Base-by-base conservation (phyloP, 1,140 invertebrate species). In the Helicoverpa armigera region DNA sequence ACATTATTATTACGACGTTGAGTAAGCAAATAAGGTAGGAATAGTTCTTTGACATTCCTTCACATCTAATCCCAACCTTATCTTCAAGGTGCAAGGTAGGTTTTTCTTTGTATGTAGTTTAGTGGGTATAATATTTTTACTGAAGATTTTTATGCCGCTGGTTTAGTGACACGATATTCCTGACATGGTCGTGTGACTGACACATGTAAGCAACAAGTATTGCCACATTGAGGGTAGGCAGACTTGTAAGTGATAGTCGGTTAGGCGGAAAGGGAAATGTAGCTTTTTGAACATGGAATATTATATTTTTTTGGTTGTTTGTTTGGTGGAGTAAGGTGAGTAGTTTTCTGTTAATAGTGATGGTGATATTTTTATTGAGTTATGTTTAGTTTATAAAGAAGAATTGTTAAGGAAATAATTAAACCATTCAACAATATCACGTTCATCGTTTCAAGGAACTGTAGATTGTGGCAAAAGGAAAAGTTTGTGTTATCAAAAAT, bases 1-100 rank as follows among this genome's bases (percentile, higher is more conserved):
- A 81, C 76, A 84, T 82, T 80, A 84, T 81, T 81, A 53, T 79
- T 80, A 84, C 60, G 48, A 60, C 53, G 16, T 67, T 79, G 80
- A 81, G 72, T 79, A 77, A 63, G 76, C 83, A 84, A 82, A 84
- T 84, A 84, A 63, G 18, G 69, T 60, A 74, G 54, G 76, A 82
- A 72, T 80, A 75, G 67, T 69, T 79, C 50, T 43, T 53, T 51
- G 31, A 67, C 13, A 0, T 18, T 4, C 11, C 10, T 67, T 16
- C n/a, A 5, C 1, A 5, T 43, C 29, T 43, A 77, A 65, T 54
- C 43, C 10, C 50, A 10, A 77, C 75, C 61, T 54, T 77, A 77
- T 2, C 0, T 0, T 18, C 0, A 67, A 9, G 23, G 29, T 16
- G 9, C 3, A 72, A 13, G 11, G 50, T 72, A 1, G 67, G 56